Evolutionary conservation across 53 echinoderm and acorn worm genomes (phyloP).

Genomic region (Paracentrotus lividus): DNA sequence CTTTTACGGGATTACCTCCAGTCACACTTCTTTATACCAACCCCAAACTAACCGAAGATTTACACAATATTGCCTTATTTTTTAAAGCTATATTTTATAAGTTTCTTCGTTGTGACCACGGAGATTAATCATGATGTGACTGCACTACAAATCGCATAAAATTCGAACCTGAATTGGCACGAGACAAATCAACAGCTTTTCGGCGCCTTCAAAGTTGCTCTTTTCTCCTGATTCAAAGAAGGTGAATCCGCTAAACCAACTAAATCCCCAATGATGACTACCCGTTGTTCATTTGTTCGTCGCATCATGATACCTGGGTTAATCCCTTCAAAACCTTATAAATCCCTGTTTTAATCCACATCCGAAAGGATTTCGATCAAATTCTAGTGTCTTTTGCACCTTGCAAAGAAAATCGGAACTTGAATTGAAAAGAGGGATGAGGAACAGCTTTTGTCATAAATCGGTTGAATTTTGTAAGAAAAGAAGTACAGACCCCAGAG

Average conservation of each 20-base stretch:
- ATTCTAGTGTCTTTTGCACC: background rate
- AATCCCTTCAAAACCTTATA: background rate
- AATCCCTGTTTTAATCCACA: conserved; percentile 1
- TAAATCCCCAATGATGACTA: conserved; percentile 56
- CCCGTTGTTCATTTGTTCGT: conserved; percentile 60
- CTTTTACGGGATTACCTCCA: too few species aligned
- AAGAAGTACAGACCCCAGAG: background rate
- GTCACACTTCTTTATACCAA: background rate
- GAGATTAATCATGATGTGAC: background rate
- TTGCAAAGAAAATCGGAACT: background rate
- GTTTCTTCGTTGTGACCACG: too few species aligned
- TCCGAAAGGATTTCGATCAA: background rate
- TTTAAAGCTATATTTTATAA: too few species aligned
- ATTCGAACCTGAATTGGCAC: background rate
- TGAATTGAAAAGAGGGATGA: background rate
- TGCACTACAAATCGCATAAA: background rate
- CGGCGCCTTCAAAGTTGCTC: conserved; percentile 25
- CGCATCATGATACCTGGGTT: background rate
- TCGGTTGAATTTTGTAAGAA: background rate
- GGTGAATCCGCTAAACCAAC: background rate
- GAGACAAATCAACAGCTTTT: conserved; percentile 30
- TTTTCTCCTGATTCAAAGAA: background rate
- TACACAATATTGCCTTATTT: too few species aligned
- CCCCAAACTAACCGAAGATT: background rate
- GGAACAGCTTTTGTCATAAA: background rate